A percentile compares a stretch with the other conserved stretches of the same genome.
phyloP scores from a whole-genome alignment of 2,113 vertebrate species.

The Aphelocoma coerulescens region DNA sequence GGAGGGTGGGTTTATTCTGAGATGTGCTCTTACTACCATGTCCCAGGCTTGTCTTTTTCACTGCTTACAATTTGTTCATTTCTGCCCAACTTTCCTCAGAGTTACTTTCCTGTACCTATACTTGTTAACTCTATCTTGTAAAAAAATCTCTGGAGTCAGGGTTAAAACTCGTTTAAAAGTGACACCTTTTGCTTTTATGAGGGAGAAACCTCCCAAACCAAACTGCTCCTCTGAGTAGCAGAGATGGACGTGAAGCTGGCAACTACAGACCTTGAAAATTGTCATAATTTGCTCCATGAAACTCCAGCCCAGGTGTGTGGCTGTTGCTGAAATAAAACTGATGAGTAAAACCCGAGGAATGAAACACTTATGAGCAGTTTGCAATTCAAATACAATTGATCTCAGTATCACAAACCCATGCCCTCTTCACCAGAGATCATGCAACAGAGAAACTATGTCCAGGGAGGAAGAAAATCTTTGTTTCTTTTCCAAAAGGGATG shows the following conservation, averaged over 20 bases:
- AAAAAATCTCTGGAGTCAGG: neutral
- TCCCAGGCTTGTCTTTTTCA: neutral
- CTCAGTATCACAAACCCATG: constrained; percentile 35
- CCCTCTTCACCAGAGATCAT: constrained; percentile 53
- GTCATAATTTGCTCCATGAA: neutral
- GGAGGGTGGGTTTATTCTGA: neutral
- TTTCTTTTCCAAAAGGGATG: neutral
- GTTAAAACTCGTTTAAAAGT: neutral
- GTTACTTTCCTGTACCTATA: too few relatives aligned
- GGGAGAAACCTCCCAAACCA: too few relatives aligned
- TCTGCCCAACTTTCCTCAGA: neutral
- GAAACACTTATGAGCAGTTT: neutral
- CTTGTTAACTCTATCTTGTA: neutral
- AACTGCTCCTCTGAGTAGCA: neutral
- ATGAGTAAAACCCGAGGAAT: neutral
- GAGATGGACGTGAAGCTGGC: neutral
- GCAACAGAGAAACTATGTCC: constrained; percentile 52
- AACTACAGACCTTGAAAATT: neutral
- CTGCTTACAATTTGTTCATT: neutral
- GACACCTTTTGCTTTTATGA: neutral
- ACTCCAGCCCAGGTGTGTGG: neutral
- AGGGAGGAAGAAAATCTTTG: neutral
- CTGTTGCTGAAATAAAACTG: constrained; percentile 15
- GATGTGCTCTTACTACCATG: accelerated
- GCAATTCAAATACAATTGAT: constrained; percentile 1